Evolutionary conservation across 2,888 invertebrate species (phyloP), one percentile per base, ranked within the genome.

Genomic region (Stegana nigrithorax): DNA sequence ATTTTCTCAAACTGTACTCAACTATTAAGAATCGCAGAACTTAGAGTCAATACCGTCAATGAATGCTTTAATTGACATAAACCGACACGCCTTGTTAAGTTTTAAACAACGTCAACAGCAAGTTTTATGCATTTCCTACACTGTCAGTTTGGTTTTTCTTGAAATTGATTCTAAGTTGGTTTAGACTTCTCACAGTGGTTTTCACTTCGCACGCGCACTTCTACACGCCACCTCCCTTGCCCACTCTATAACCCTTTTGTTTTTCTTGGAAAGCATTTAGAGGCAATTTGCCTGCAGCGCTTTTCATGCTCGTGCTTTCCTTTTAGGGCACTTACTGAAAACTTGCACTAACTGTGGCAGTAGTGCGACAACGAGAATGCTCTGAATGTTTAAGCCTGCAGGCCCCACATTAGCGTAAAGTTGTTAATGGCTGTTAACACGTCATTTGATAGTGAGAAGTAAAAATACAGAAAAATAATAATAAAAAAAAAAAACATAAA

Each of bases 181-280:
- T 55, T 27, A 12, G 32, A 29, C 32, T 55, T 55, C 36, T 32
- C 23, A 32, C 21, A 26, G 32, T 26, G 36, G 36, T 55, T 55
- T 39, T 55, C n/a, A 26, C n/a, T 12, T 39, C 39, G n/a, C 39
- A 50, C 26, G n/a, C 26, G 14, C 25, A 23, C 21, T 12, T 47
- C 21, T n/a, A 50, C 8, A 23, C 50, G 12, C 14, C 42, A 50
- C n/a, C 17, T 26, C 26, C 14, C 50, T 14, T 36, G 51, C 27
- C 47, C 47, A 47, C 25, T 47, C n/a, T 29, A 29, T 6, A 55
- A 36, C 53, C 53, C 53, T 55, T 55, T 55, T 26, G n/a, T 12
- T n/a, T 69, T 75, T 78, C 80, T 64, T 63, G 63, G 78, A 78
- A 75, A 69, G 29, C 72, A 70, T 72, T 78, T 75, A 63, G 67